These are phyloP conservation scores for Thereva unica DNA, from an alignment of 2,888 invertebrate genomes.

Conservation along the genomic window DNA sequence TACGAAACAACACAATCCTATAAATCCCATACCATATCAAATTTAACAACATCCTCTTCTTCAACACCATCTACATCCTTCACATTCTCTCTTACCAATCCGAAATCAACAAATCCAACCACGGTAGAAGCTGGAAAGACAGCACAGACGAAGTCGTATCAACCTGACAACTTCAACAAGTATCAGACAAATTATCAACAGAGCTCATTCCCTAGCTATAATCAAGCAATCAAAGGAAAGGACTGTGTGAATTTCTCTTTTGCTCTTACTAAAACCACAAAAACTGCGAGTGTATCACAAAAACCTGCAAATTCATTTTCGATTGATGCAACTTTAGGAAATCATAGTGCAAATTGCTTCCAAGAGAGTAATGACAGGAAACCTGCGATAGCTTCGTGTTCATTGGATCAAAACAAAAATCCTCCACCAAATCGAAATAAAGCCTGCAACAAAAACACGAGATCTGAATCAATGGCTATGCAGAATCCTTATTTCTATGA, in stretches of 20 bases:
- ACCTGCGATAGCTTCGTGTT: not conserved
- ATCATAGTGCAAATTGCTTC: slow-evolving; percentile 7
- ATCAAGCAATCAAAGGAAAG: slow-evolving; percentile 32
- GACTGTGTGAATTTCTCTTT: slow-evolving; percentile 39
- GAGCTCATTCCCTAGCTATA: too few relatives aligned
- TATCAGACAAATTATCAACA: too few relatives aligned
- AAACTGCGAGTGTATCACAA: slow-evolving; percentile 8
- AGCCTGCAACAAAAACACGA: not conserved
- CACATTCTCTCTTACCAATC: slow-evolving; percentile 41
- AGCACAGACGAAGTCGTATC: too few relatives aligned
- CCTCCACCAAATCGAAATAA: not conserved
- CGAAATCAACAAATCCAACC: slow-evolving; percentile 38
- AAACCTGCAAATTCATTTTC: slow-evolving; percentile 34
- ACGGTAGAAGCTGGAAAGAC: slow-evolving; percentile 25
- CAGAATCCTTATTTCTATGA: slow-evolving; percentile 41
- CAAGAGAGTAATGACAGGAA: not conserved
- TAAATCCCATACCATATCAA: not conserved
- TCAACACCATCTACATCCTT: slow-evolving; percentile 39
- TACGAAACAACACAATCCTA: not conserved
- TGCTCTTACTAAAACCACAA: slow-evolving; percentile 41
- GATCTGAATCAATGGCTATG: not conserved
- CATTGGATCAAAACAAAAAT: slow-evolving; percentile 4
- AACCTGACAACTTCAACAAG: too few relatives aligned
- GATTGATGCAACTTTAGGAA: slow-evolving; percentile 39
- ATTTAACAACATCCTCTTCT: not conserved